Conservation (phyloP, 2,113 vertebrate genomes). For the human region DNA sequence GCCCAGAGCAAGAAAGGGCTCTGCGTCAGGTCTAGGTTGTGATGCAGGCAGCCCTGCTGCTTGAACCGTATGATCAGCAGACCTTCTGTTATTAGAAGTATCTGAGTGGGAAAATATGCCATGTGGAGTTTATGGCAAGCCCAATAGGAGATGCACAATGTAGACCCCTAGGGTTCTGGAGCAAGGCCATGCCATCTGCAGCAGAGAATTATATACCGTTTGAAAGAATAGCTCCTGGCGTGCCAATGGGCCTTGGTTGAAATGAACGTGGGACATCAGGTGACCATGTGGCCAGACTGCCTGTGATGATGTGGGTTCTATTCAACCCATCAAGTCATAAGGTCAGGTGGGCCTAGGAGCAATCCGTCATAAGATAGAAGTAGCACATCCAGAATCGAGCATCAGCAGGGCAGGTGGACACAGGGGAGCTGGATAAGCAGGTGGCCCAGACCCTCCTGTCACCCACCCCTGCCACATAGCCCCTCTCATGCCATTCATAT, state of each 20-base stretch:
- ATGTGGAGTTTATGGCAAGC: conserved; percentile 49
- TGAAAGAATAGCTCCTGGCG: conserved; percentile 51
- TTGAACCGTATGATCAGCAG: background rate
- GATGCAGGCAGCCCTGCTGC: background rate
- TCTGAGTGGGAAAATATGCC: conserved; percentile 42
- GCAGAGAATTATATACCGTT: conserved; percentile 52
- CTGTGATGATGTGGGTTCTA: background rate
- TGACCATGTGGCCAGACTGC: background rate
- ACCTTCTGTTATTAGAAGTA: conserved; percentile 11
- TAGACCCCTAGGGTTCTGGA: conserved; percentile 63
- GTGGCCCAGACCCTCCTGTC: background rate
- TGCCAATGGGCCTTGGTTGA: conserved; percentile 25
- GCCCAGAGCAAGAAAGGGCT: background rate
- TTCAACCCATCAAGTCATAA: background rate
- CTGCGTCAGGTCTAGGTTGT: background rate
- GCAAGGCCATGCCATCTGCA: conserved; percentile 64
- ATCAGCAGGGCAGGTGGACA: background rate
- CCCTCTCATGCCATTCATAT: background rate
- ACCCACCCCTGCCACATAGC: background rate
- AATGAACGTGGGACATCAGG: background rate
- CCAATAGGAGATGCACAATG: conserved; percentile 35
- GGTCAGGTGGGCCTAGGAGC: background rate
- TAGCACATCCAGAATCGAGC: no score
- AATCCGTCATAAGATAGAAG: background rate
- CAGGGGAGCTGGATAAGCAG: background rate